Conservation (phyloP, 2,797 vertebrate species). For the Neosalanx taihuensis region DNA sequence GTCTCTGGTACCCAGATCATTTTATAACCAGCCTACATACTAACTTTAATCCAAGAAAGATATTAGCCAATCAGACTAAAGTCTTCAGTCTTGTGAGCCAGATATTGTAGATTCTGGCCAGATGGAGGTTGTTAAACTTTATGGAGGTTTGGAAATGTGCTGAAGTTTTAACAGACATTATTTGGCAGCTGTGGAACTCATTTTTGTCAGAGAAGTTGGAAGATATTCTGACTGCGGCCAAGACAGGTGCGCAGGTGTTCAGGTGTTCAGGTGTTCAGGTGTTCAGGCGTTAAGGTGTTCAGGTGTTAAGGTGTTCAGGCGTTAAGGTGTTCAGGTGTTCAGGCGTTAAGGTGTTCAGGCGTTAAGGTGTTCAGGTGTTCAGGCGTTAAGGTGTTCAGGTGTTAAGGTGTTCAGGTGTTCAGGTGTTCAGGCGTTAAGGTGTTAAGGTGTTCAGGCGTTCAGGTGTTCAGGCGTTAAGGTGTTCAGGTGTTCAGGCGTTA, state of each 20-base stretch:
- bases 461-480: too few species aligned
- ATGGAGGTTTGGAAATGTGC: background rate
- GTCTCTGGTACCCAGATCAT: too few species aligned
- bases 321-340: too few species aligned
- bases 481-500: background rate
- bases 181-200: conserved; percentile 9
- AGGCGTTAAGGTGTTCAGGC: too few species aligned
- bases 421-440: too few species aligned
- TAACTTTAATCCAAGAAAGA: too few species aligned
- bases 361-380: too few species aligned
- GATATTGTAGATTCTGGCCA: background rate
- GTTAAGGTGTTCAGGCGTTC: background rate
- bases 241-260: background rate
- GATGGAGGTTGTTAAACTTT: background rate
- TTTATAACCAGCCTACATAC: too few species aligned
- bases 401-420: background rate
- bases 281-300: too few species aligned
- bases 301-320: too few species aligned
- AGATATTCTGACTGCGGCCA: conserved; percentile 43
- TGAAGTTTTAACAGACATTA: conserved; percentile 7
- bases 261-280: too few species aligned
- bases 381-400: background rate
- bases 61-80: background rate
- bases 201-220: conserved; percentile 32
- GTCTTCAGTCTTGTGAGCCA: background rate